Conservation (phyloP, 1,140 invertebrate genomes). For the Orussus abietinus region DNA sequence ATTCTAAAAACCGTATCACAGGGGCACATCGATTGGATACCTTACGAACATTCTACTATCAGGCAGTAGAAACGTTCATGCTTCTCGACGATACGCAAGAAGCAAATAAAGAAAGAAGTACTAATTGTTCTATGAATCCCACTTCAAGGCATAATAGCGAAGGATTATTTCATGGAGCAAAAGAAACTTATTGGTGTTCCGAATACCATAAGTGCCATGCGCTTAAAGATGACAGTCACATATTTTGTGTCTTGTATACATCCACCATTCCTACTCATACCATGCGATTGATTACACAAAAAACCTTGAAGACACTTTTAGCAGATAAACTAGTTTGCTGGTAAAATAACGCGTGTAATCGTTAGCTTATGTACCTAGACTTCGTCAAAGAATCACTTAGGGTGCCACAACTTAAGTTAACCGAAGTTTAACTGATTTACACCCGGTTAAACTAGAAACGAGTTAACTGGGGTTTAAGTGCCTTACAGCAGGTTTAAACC, state of each 20-base stretch:
- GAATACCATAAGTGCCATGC: slow-evolving; percentile 83
- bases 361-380: background rate
- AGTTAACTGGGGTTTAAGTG: too few relatives aligned
- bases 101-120: slow-evolving; percentile 19
- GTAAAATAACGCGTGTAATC: slow-evolving; percentile 30
- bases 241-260: slow-evolving; percentile 67
- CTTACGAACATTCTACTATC: slow-evolving; percentile 69
- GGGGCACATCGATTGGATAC: slow-evolving; percentile 65
- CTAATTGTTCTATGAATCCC: slow-evolving; percentile 7
- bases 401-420: too few relatives aligned
- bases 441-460: too few relatives aligned
- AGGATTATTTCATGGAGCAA: slow-evolving; percentile 34
- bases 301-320: slow-evolving; percentile 52
- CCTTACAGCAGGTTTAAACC: too few relatives aligned
- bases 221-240: slow-evolving; percentile 56
- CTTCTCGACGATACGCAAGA: slow-evolving; percentile 19
- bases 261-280: slow-evolving; percentile 65
- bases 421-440: too few relatives aligned
- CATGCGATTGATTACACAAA: slow-evolving; percentile 58
- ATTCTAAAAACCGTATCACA: slow-evolving; percentile 52
- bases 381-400: slow-evolving; percentile 4
- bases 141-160: slow-evolving; percentile 12
- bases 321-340: slow-evolving; percentile 56
- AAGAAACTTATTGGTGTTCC: slow-evolving; percentile 77
- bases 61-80: slow-evolving; percentile 55